A percentile compares a stretch with the other conserved stretches of the same genome.
Evolutionary conservation across 2,888 invertebrate genomes (phyloP).

Genomic region (Neria commutata): DNA sequence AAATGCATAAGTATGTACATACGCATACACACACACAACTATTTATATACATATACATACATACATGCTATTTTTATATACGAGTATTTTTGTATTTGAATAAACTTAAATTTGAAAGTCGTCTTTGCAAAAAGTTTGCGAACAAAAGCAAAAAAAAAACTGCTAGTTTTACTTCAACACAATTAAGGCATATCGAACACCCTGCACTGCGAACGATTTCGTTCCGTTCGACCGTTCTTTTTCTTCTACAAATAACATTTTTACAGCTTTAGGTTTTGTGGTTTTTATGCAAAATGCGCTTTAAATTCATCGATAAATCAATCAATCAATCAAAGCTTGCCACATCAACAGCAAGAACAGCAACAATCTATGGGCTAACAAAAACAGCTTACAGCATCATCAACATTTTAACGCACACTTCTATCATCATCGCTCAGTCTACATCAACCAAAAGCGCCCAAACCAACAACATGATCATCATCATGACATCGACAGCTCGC

Average conservation of each 20-base stretch:
- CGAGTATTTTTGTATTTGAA: constrained; percentile 47
- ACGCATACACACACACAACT: background rate
- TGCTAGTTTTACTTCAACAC: background rate
- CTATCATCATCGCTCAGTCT: constrained; percentile 23
- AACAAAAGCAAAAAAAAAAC: background rate
- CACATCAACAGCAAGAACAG: constrained; percentile 12
- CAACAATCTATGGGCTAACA: constrained; percentile 11
- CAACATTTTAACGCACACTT: constrained; percentile 13
- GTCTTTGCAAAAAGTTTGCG: background rate
- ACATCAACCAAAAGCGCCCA: background rate
- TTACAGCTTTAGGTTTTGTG: background rate
- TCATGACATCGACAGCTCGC: no score
- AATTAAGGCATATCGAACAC: no score
- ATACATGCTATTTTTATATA: constrained; percentile 27
- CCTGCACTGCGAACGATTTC: no score
- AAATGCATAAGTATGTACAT: background rate
- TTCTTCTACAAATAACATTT: background rate
- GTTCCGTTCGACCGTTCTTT: no score
- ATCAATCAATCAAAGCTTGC: background rate
- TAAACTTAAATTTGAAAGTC: constrained; percentile 36
- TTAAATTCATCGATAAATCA: background rate
- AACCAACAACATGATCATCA: constrained; percentile 14
- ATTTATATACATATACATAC: background rate
- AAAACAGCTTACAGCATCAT: constrained; percentile 6
- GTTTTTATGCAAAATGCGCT: background rate